Base-by-base conservation (phyloP, 2,888 invertebrate species). In the Drosophila lacicola region DNA sequence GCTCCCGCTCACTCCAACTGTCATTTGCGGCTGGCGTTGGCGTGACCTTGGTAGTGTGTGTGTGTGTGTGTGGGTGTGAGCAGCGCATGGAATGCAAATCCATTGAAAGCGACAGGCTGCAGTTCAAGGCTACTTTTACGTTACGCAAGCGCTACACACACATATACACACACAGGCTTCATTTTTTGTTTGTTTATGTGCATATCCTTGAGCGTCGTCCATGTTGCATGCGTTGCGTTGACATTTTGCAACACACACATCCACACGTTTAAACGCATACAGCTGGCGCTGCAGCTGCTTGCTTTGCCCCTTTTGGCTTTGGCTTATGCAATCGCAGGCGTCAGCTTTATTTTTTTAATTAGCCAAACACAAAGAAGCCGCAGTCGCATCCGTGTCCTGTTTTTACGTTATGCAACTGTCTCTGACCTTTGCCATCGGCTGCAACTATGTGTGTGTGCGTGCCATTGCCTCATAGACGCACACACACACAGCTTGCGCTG, bases 91-190 rank as follows among this genome's bases (percentile, higher is more conserved):
- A 82, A 88, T 89, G 89, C 85, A 87, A 89, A 87, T 87, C 89
- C 86, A 87, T 87, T 87, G 89, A 89, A 87, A 85, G 85, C 89
- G 85, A 73, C 82, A 82, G 75, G 74, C 85, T 87, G 86, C 88
- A 85, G 89, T 87, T 87, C 86, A 87, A 89, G 89, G 86, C 89
- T 87, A 76, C 66, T 87, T 87, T 87, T 87, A 87, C 86, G 86
- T 87, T 87, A 87, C 86, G 86, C 89, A 87, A 87, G 88, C 78
- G 51, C 51, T 62, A 68, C 87, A 69, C 39, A 61, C 34, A 51
- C 47, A 57, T 25, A 58, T 33, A 46, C 50, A 55, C 29, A 47
- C 29, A 53, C 21, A 41, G 44, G 44, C 21, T 37, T 42, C 36
- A 47, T 51, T 56, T 47, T 63, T 60, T 57, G 66, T 61, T 68